Percentiles rank a stretch among this genome's conserved stretches.
These are phyloP conservation scores for Puntigrus tetrazona DNA, from an alignment of 2,113 vertebrate species.

Conservation along the genomic window DNA sequence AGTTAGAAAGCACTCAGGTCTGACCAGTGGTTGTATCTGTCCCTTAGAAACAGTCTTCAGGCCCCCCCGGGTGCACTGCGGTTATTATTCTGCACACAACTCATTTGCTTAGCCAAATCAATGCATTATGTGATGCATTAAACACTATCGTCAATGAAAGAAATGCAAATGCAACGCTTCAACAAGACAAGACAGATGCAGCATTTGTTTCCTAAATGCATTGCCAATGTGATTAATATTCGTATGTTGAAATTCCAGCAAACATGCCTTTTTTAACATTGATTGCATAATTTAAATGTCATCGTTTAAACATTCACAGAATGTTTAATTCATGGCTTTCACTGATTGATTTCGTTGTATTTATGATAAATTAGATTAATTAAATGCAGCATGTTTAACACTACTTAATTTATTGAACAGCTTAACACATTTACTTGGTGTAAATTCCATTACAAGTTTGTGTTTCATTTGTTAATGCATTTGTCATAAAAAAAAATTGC, in stretches of 20 bases:
- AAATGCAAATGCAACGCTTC: constrained; percentile 20
- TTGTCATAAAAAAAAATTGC: not conserved
- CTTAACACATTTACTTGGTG: not conserved
- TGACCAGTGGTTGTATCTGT: constrained; percentile 3
- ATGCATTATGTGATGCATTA: constrained; percentile 25
- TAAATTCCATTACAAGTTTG: not conserved
- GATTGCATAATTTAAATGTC: not conserved
- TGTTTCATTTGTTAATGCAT: not conserved
- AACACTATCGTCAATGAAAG: not conserved
- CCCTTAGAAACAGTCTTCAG: not conserved
- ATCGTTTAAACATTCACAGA: not conserved
- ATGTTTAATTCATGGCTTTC: not conserved
- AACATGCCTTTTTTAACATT: not conserved
- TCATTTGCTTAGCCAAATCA: constrained; percentile 31
- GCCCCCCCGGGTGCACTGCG: not conserved
- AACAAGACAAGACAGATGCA: not conserved
- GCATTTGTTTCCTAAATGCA: not conserved
- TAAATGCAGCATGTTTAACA: not conserved
- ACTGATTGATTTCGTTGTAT: not conserved
- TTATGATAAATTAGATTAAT: not conserved
- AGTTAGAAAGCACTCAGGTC: constrained; percentile 24
- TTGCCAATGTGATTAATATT: not conserved
- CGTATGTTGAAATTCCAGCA: not conserved
- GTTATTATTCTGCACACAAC: constrained; percentile 16
- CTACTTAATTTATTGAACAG: not conserved